Percentiles rank a stretch among this genome's conserved stretches.
phyloP scores from a whole-genome alignment of 2,888 invertebrate genomes.

The Beris morrisii region DNA sequence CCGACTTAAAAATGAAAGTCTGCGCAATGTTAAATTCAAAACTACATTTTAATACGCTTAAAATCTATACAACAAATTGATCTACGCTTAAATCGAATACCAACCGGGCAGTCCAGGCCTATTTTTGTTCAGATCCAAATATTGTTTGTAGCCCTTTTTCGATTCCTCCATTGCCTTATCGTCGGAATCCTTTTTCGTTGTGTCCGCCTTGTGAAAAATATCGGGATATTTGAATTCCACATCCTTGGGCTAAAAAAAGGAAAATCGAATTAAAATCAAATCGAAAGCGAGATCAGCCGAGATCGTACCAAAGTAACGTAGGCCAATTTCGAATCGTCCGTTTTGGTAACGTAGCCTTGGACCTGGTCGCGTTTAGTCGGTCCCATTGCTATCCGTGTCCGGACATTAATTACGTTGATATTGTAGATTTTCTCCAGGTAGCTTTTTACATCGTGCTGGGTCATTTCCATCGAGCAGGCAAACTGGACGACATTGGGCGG shows the following conservation, averaged over 20 bases:
- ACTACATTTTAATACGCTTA: background rate
- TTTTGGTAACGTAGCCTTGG: slow-evolving; percentile 72
- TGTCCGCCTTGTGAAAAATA: slow-evolving; percentile 61
- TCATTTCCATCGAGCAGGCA: slow-evolving; percentile 93
- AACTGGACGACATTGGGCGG: slow-evolving; percentile 85
- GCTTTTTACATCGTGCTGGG: slow-evolving; percentile 82
- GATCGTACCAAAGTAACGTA: slow-evolving; percentile 73
- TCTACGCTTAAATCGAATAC: slow-evolving; percentile 66
- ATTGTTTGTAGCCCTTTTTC: slow-evolving; percentile 63
- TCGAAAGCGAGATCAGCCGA: slow-evolving; percentile 37
- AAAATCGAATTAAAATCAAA: background rate
- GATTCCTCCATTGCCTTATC: slow-evolving; percentile 67
- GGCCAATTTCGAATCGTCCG: slow-evolving; percentile 80
- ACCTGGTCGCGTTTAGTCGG: slow-evolving; percentile 63
- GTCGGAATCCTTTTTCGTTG: slow-evolving; percentile 59
- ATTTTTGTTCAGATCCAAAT: slow-evolving; percentile 66
- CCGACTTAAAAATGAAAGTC: too few relatives aligned
- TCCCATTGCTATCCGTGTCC: slow-evolving; percentile 74
- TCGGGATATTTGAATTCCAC: slow-evolving; percentile 77
- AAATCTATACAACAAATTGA: background rate
- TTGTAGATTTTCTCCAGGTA: slow-evolving; percentile 96
- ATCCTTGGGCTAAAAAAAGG: slow-evolving; percentile 66
- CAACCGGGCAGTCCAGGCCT: slow-evolving; percentile 76
- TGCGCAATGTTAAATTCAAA: too few relatives aligned
- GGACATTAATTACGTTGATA: slow-evolving; percentile 75